These are phyloP conservation scores for Meloidogyne chitwoodi DNA, from an alignment of 1,140 invertebrate genomes.

Conservation along the genomic window DNA sequence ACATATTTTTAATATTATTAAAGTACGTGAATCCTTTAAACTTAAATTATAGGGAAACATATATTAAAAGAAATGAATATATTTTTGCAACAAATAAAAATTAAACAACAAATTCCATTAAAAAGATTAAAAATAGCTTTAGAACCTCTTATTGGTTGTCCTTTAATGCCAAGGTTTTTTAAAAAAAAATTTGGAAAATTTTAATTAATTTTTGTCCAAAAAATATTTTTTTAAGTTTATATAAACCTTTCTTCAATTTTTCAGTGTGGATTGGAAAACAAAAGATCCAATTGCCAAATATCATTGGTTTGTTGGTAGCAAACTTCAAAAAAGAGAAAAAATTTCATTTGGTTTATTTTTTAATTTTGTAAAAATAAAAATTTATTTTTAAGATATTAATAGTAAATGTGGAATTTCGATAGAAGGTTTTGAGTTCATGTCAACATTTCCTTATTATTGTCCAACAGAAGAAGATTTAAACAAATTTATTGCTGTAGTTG, in stretches of 20 bases:
- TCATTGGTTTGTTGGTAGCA: not conserved
- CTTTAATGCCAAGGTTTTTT: conserved; percentile 17
- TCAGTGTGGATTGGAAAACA: not conserved
- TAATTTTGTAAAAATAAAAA: not conserved
- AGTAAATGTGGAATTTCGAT: not conserved
- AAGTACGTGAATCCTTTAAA: too few species aligned
- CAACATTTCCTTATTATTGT: conserved; percentile 2
- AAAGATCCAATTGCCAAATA: not conserved
- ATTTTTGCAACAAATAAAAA: too few species aligned
- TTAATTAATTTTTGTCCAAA: too few species aligned
- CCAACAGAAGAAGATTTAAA: not conserved
- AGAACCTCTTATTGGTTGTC: conserved; percentile 19
- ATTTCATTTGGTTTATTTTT: not conserved
- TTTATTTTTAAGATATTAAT: not conserved
- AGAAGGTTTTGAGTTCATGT: not conserved
- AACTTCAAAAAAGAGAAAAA: not conserved
- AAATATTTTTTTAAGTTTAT: too few species aligned
- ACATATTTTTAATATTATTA: too few species aligned
- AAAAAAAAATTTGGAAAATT: too few species aligned
- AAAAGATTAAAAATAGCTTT: conserved; percentile 8
- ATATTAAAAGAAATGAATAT: too few species aligned
- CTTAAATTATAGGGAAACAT: too few species aligned
- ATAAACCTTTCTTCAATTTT: not conserved
- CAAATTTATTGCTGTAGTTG: conserved; percentile 13
- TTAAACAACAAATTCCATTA: too few species aligned